phyloP scores from a whole-genome alignment of 2,888 invertebrate genomes.

The Chymomyza caudatula region DNA sequence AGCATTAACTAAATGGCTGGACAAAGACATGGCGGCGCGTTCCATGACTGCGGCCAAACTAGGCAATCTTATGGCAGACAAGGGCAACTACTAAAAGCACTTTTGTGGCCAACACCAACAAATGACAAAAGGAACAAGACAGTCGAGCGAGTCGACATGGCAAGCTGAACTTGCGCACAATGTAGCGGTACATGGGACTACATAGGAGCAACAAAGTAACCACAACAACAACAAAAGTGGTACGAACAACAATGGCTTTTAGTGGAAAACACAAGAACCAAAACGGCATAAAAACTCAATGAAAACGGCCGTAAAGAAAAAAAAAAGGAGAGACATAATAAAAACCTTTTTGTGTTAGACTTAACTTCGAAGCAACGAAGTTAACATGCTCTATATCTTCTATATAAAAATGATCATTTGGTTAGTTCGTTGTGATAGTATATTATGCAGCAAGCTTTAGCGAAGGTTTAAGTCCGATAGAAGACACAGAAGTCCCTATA shows the following conservation, averaged over 20 bases:
- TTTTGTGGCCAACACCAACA: conserved; percentile 50
- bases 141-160: background rate
- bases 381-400: background rate
- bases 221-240: conserved; percentile 22
- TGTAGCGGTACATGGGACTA: background rate
- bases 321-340: background rate
- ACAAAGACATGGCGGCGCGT: conserved; percentile 50
- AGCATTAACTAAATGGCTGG: conserved; percentile 68
- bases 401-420: too few relatives aligned
- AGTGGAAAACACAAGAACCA: conserved; percentile 28
- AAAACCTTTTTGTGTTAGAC: background rate
- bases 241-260: conserved; percentile 44
- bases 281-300: conserved; percentile 5
- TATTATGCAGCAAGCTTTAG: too few relatives aligned
- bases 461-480: too few relatives aligned
- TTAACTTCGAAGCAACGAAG: background rate
- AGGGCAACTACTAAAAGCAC: conserved; percentile 70
- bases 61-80: conserved; percentile 51
- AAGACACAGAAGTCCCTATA: too few relatives aligned
- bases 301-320: background rate
- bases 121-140: background rate
- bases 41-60: background rate
- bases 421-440: too few relatives aligned
- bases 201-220: conserved; percentile 23
- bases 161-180: background rate